phyloP scores from a whole-genome alignment of 2,797 vertebrate species.

The Galaxias olidus region DNA sequence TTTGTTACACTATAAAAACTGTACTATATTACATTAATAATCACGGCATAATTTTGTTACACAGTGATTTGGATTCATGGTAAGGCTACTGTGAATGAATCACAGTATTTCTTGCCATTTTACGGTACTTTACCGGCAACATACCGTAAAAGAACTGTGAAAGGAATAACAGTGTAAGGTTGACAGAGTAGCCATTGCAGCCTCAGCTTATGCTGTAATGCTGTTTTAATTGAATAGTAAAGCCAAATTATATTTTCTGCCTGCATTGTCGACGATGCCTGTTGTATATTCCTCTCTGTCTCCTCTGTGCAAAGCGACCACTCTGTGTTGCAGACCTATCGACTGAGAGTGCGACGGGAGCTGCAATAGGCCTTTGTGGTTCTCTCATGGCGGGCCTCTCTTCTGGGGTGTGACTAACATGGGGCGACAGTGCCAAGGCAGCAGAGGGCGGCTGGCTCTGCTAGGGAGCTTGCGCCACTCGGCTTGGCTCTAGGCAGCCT shows the following conservation, averaged over 20 bases:
- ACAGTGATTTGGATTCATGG: too few relatives aligned
- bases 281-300: constrained; percentile 30
- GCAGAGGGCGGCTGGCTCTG: constrained; percentile 43
- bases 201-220: constrained; percentile 41
- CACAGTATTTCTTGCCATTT: too few relatives aligned
- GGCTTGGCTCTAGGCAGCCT: constrained; percentile 54
- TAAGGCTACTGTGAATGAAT: too few relatives aligned
- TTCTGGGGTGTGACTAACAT: constrained; percentile 74
- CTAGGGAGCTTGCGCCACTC: constrained; percentile 48
- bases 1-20: too few relatives aligned
- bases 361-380: constrained; percentile 54
- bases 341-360: constrained; percentile 4
- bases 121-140: too few relatives aligned
- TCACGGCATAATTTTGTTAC: too few relatives aligned
- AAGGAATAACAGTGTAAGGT: too few relatives aligned
- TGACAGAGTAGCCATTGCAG: not conserved
- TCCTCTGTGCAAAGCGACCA: constrained; percentile 1
- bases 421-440: constrained; percentile 69
- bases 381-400: constrained; percentile 51
- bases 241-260: not conserved
- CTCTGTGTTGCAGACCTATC: not conserved
- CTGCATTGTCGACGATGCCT: not conserved
- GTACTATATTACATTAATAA: too few relatives aligned
- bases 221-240: constrained; percentile 49
- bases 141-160: too few relatives aligned